A percentile compares a stretch with the other conserved stretches of the same genome.
Conservation (phyloP, 2,797 vertebrate species). For the Bovichtus variegatus region DNA sequence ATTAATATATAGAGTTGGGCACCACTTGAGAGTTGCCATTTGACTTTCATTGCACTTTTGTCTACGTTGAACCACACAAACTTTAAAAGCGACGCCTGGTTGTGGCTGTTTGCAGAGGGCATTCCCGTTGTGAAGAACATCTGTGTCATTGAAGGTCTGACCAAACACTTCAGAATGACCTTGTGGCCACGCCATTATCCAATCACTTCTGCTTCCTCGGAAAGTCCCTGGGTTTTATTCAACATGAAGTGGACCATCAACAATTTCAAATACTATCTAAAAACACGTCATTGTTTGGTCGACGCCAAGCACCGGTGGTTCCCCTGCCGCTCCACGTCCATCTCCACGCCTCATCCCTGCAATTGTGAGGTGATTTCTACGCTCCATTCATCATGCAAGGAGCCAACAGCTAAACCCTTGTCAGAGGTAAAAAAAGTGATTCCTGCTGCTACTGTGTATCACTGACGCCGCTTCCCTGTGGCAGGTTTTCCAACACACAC, state of each 20-base stretch:
- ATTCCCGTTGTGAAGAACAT: slow-evolving; percentile 31
- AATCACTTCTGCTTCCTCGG: slow-evolving; percentile 19
- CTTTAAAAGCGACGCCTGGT: slow-evolving; percentile 25
- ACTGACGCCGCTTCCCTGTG: slow-evolving; percentile 61
- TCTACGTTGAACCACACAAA: slow-evolving; percentile 44
- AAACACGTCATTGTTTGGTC: slow-evolving; percentile 33
- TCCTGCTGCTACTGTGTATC: slow-evolving; percentile 64
- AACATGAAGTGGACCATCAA: slow-evolving; percentile 36
- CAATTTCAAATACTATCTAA: slow-evolving; percentile 18
- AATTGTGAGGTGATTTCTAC: slow-evolving; percentile 46
- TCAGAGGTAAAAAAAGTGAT: slow-evolving; percentile 65
- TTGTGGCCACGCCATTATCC: slow-evolving; percentile 38
- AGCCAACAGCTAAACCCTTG: slow-evolving; percentile 67
- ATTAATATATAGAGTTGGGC: slow-evolving; percentile 52
- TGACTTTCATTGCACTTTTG: slow-evolving; percentile 61
- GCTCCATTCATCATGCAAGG: slow-evolving; percentile 55
- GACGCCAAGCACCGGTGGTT: slow-evolving; percentile 47
- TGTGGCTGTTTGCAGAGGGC: slow-evolving; percentile 33
- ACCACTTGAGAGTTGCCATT: slow-evolving; percentile 40
- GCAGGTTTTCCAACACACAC: slow-evolving; percentile 54
- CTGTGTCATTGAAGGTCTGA: slow-evolving; percentile 16
- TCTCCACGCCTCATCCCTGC: slow-evolving; percentile 14
- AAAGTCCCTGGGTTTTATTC: slow-evolving; percentile 53
- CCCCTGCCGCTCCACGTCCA: slow-evolving; percentile 25
- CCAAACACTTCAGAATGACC: slow-evolving; percentile 32